Base-by-base conservation (phyloP, 1,140 invertebrate genomes). In the Drosophila gunungcola region DNA sequence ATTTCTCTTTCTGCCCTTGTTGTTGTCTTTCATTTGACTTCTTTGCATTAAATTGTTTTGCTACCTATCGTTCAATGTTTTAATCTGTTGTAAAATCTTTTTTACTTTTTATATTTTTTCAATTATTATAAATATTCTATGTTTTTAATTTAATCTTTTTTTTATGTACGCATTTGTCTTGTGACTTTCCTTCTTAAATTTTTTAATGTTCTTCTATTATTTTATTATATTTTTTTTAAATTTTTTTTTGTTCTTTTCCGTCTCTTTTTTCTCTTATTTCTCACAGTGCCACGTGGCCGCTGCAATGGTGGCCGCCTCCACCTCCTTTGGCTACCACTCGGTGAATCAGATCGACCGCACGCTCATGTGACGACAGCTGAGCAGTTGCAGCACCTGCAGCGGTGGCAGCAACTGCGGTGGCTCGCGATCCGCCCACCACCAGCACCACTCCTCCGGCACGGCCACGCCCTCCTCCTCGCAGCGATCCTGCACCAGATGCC, bases 301-400 rank as follows among this genome's bases (percentile, higher is more conserved):
- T 56, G 91, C 91, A 36, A 91, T 92, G 90, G 91, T 92, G 53
- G 91, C 91, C 25, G 90, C 92, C 32, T 92, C 91, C 27, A 91
- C 92, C 12, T 91, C 92, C 53, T 91, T 92, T 42, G 91, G 91
- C 68, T 92, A 92, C 68, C 86, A 90, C 29, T 92, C 91, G 34
- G 90, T 92, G 46, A 92, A 92, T 68, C 91, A 92, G 68, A 76
- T 91, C 63, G 88, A 92, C 48, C 89, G 91, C 46, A 89, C 79
- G 48, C 80, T 92, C 64, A 92, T 92, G 76, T 92, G 91, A 92
- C 91, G 91, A 43, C 89, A 92, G 81, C 91, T 91, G 41, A 92
- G 90, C 84, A 92, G 90, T 78, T 92, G 91, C 78, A 92, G 91
- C 80, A 91, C 92, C 65, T 91, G 92, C 76, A 91, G 91, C 75